Base-by-base conservation (phyloP, 2,888 invertebrate genomes). In the Orthosia incerta region DNA sequence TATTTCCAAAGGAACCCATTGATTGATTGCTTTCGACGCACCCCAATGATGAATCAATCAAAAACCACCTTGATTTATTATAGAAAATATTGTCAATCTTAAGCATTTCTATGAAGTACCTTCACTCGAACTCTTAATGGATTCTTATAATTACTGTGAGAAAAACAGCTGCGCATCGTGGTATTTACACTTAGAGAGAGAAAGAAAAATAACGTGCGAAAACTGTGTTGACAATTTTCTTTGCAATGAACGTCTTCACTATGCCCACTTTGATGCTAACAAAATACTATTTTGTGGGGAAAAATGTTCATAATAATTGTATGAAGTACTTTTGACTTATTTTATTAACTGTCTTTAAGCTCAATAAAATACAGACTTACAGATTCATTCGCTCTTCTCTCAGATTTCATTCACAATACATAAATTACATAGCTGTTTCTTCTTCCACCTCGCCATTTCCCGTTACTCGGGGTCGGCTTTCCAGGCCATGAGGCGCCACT, bases 21-120 rank as follows among this genome's bases (percentile, higher is more conserved):
- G 82, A 82, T 82, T 83, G 78, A 83, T 83, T 73, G 51, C 61
- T 57, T 61, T 39, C 66, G 53, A 31, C 59, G 51, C 51, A 46
- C 55, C 50, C 62, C 61, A 67, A 74, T 71, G 60, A 76, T 79
- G 73, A 71, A 79, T 83, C 75, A 70, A 74, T 78, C 62, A 64
- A 50, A 61, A 71, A 62, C 67, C 61, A 70, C 57, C 64, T 71
- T 68, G 62, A 76, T 77, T 78, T 76, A 81, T 79, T 71, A 73
- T 51, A 5, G 26, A 78, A 71, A 79, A 76, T 75, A 61, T 67
- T 83, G 65, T 63, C 67, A 71, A 59, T 64, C 45, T 23, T 20
- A 72, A 9, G 23, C 57, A 39, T 50, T 57, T 23, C 18, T 23
- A 20, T 20, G 20, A 26, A 31, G 31, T 4, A 23, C 48, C 39